Percentiles rank a stretch among this genome's conserved stretches.
Evolutionary conservation across 2,888 invertebrate species (phyloP).

Genomic region (Iselma pallidipennis): DNA sequence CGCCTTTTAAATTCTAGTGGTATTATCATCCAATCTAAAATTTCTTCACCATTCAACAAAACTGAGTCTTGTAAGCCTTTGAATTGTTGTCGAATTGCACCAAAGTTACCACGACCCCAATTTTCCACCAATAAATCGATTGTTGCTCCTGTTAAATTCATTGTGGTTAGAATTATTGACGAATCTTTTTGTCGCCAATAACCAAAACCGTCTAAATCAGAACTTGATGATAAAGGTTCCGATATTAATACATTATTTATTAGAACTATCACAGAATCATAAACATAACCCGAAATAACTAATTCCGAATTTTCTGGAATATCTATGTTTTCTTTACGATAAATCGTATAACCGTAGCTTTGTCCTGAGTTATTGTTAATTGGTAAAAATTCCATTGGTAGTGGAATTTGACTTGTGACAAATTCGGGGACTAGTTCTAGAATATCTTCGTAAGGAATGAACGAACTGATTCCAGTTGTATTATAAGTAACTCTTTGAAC

Average conservation of each 20-base stretch:
- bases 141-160: slow-evolving; percentile 30
- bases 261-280: slow-evolving; percentile 57
- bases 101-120: slow-evolving; percentile 75
- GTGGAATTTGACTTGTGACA: slow-evolving; percentile 37
- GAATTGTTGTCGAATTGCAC: slow-evolving; percentile 37
- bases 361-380: slow-evolving; percentile 59
- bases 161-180: slow-evolving; percentile 31
- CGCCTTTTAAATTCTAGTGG: slow-evolving; percentile 57
- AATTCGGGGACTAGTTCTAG: slow-evolving; percentile 12
- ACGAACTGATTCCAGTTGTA: background rate
- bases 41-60: slow-evolving; percentile 49
- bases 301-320: slow-evolving; percentile 43
- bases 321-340: slow-evolving; percentile 53
- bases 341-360: slow-evolving; percentile 62
- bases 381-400: slow-evolving; percentile 50
- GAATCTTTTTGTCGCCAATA: slow-evolving; percentile 51
- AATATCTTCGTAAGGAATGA: slow-evolving; percentile 22
- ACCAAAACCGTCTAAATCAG: slow-evolving; percentile 51
- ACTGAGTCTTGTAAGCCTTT: slow-evolving; percentile 56
- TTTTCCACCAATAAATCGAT: slow-evolving; percentile 66
- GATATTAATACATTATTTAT: slow-evolving; percentile 13
- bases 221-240: slow-evolving; percentile 10
- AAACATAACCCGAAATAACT: slow-evolving; percentile 53
- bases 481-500: slow-evolving; percentile 47
- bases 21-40: slow-evolving; percentile 55